Base-by-base conservation (phyloP, 1,140 invertebrate species). In the Drosophila lacteicornis region DNA sequence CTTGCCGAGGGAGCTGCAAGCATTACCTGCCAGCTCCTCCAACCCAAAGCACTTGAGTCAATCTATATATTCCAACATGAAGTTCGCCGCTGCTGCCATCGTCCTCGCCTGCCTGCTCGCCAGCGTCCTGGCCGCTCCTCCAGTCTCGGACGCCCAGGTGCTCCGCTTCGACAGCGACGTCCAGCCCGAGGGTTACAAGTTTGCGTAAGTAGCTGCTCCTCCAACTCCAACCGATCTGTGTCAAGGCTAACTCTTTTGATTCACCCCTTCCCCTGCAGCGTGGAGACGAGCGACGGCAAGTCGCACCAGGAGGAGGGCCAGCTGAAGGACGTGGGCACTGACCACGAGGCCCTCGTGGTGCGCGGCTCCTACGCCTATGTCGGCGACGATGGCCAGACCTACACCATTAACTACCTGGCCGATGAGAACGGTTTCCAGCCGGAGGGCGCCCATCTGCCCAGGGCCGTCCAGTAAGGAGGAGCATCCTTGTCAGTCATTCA, bases 381-480 rank as follows among this genome's bases (percentile, higher is more conserved):
- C 22, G 95, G 93, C n/a, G 93, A 94, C n/a, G 96, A 96, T 82
- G 96, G 96, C 33, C 93, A 95, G 63, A 93, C 94, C 38, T 96
- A 96, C 84, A 94, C 94, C 67, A 93, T 97, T 60, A 94, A 94
- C 17, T 97, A 96, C 92, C 93, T 95, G 46, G 96, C 96, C 43
- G 96, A 97, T 92, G 96, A 97, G 93, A 96, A 96, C 82, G 96
- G 96, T 40, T 97, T 96, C 81, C 95, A 95, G 59, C 95, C 96
- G 3, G 80, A 94, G 75, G 95, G 95, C 19, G 94, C 93, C 13
- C 95, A 95, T 90, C 83, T 96, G 25, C 91, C 91, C 9, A 79
- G 83, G 53, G 74, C 81, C 55, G 81, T 81, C 27, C 79, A 88
- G 70, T 87, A 87, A 55, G 30, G 9, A 12, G 7, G 3, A 0